Conservation (phyloP, 1,140 invertebrate species). For the Heliconius eleuchia region DNA sequence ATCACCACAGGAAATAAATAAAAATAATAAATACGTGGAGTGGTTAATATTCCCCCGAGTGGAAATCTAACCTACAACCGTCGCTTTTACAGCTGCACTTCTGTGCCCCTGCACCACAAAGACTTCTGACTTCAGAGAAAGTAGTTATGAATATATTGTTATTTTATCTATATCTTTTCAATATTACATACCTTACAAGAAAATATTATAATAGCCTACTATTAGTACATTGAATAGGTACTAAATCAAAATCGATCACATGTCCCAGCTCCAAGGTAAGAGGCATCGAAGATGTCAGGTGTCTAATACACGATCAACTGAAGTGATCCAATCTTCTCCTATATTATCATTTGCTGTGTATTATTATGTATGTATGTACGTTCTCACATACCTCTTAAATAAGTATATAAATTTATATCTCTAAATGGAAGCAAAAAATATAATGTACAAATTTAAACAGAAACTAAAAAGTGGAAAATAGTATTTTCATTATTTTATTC, state of each 20-base stretch:
- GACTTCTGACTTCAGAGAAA: neutral
- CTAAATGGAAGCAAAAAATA: neutral
- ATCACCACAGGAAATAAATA: no score
- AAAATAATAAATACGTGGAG: no score
- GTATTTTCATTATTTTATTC: no score
- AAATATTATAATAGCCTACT: neutral
- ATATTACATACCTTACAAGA: neutral
- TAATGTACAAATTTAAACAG: no score
- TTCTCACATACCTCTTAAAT: neutral
- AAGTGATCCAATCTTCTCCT: constrained; percentile 12
- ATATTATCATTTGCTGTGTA: neutral
- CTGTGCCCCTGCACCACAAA: no score
- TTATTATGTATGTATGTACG: neutral
- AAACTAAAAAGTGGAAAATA: no score
- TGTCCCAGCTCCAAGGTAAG: constrained; percentile 45
- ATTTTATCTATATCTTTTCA: neutral
- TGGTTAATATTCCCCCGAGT: no score
- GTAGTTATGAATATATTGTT: neutral
- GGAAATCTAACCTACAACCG: no score
- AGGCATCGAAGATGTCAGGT: constrained; percentile 64
- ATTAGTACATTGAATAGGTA: neutral
- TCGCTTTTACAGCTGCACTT: no score
- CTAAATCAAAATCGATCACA: neutral
- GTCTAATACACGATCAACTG: constrained; percentile 46
- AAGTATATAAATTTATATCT: neutral